These are phyloP conservation scores for Metopolophium dirhodum DNA, from an alignment of 1,140 invertebrate genomes.

Conservation along the genomic window DNA sequence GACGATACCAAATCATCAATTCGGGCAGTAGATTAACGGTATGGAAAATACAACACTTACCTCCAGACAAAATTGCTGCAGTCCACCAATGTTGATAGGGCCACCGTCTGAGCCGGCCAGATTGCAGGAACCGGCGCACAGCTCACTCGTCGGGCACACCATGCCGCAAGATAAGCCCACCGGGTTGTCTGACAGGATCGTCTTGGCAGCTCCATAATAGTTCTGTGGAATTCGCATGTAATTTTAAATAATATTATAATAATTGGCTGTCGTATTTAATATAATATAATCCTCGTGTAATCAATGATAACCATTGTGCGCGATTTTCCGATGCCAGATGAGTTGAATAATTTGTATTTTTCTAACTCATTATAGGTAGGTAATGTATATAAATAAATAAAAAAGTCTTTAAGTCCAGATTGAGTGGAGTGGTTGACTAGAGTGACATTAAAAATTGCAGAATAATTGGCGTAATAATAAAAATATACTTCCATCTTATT, in stretches of 20 bases:
- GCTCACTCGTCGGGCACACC: conserved; percentile 98
- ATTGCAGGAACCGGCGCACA: conserved; percentile 98
- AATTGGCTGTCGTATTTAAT: background rate
- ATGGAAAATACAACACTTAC: conserved; percentile 64
- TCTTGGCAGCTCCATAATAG: conserved; percentile 97
- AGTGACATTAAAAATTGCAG: too few relatives aligned
- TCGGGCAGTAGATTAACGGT: background rate
- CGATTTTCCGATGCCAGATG: too few relatives aligned
- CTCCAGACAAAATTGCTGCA: conserved; percentile 97
- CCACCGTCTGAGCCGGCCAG: conserved; percentile 94
- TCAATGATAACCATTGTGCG: background rate
- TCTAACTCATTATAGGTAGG: too few relatives aligned
- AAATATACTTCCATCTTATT: too few relatives aligned
- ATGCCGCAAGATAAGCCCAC: conserved; percentile 96
- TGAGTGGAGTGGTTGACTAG: too few relatives aligned
- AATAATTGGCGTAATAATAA: too few relatives aligned
- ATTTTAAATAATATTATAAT: background rate
- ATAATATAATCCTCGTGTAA: background rate
- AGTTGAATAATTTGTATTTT: too few relatives aligned
- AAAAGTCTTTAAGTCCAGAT: too few relatives aligned
- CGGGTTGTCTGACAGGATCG: conserved; percentile 97
- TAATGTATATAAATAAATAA: too few relatives aligned
- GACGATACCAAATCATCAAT: background rate
- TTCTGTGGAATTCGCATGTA: conserved; percentile 69
- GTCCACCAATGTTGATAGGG: conserved; percentile 96